These are phyloP conservation scores for Amazona guildingii DNA, from an alignment of 2,113 vertebrate genomes.

Conservation along the genomic window DNA sequence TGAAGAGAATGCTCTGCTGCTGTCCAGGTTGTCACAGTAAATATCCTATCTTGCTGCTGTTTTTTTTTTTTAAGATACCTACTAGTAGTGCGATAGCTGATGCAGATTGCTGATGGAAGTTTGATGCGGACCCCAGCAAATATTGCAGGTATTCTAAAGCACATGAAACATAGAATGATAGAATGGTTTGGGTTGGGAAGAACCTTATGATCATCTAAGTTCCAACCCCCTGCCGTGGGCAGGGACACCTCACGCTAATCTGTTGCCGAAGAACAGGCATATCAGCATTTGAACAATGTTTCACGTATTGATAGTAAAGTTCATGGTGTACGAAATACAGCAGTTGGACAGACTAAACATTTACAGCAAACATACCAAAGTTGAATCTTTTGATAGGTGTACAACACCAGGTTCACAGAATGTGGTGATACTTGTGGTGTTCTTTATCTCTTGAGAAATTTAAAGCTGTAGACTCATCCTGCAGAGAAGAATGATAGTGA, in stretches of 20 bases:
- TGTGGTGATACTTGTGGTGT: fast-evolving
- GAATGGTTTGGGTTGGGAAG: neutral
- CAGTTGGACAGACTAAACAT: neutral
- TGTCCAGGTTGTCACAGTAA: neutral
- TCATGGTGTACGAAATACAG: neutral
- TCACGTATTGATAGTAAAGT: neutral
- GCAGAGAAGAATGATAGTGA: neutral
- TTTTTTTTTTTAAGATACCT: neutral
- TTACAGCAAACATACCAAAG: neutral
- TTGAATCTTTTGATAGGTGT: neutral
- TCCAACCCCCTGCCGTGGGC: neutral
- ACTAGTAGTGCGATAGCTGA: neutral
- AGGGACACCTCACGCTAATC: neutral
- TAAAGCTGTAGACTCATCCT: neutral
- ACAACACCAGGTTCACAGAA: neutral
- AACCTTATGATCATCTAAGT: neutral
- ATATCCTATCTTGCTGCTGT: neutral
- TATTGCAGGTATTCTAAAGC: neutral
- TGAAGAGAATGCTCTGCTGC: neutral
- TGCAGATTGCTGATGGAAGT: neutral
- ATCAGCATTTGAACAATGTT: neutral
- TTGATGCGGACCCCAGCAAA: neutral
- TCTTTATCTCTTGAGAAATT: neutral
- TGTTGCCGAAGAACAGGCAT: neutral
- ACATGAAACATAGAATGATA: neutral